Percentiles rank a stretch among this genome's conserved stretches.
Conservation (phyloP, 2,797 vertebrate species). For the Chloroceryle inda region DNA sequence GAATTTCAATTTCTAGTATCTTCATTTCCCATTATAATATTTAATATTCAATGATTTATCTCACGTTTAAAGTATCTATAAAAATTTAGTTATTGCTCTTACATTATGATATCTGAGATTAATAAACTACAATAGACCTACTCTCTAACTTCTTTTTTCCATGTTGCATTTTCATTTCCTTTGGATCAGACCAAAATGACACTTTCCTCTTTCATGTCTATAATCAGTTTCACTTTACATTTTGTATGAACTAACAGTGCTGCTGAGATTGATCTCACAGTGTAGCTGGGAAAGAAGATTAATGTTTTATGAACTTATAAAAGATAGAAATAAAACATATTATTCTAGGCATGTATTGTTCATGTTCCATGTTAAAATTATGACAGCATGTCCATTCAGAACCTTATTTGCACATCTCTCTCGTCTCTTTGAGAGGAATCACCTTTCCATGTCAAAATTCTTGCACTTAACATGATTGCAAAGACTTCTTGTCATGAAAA, state of each 20-base stretch:
- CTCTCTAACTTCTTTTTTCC: not conserved
- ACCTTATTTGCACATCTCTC: conserved; percentile 15
- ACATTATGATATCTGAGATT: not conserved
- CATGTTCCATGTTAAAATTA: conserved; percentile 30
- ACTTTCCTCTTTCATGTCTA: conserved; percentile 46
- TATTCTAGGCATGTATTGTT: conserved; percentile 45
- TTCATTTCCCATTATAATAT: not conserved
- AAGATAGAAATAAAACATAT: conserved; percentile 56
- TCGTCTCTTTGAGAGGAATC: conserved; percentile 1
- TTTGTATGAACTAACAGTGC: conserved; percentile 31
- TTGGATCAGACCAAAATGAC: conserved; percentile 31
- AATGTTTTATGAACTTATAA: conserved; percentile 62
- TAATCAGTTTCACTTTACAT: conserved; percentile 53
- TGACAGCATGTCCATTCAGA: conserved; percentile 58
- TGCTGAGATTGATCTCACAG: conserved; percentile 43
- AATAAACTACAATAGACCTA: not conserved
- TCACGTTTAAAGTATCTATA: not conserved
- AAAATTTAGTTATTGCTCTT: not conserved
- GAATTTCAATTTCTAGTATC: not conserved
- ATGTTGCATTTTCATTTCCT: conserved; percentile 2
- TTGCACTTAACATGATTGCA: not conserved
- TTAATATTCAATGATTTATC: not conserved
- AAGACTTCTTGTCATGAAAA: conserved; percentile 32
- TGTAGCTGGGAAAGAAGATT: conserved; percentile 4
- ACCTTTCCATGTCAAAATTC: conserved; percentile 4